Evolutionary conservation across 2,113 vertebrate species (phyloP), one percentile per base, ranked within the genome.

Genomic region (Nanorana parkeri): DNA sequence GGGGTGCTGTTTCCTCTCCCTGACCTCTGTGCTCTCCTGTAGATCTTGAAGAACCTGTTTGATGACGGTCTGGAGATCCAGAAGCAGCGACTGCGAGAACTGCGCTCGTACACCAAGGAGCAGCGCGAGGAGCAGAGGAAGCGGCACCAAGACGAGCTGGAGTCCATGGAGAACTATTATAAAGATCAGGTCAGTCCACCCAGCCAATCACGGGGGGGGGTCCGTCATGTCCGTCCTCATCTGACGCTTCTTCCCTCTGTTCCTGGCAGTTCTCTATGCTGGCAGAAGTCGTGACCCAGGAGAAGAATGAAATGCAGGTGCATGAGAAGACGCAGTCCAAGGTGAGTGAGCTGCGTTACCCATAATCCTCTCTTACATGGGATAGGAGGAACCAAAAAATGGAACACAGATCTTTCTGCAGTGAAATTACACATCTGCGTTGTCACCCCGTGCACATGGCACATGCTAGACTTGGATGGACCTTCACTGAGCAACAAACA

Each of bases 101-200:
- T 98, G 88, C 93, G 93, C 80, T 88, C 88, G 0, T 93, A 93
- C 0, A 93, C 95, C 81, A 94, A 87, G 80, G 96, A 98, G 73
- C 95, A 96, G 84, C 94, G 91, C 0, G 88, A 91, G 68, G 95
- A 97, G 81, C 93, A 95, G 56, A 92, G 92, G 78, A 90, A 80
- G 80, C 90, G 88, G 56, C 96, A 96, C 84, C 88, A 92, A 79
- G 91, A 92, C 1, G 94, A 97, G 85, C 84, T 99, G 67, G 88
- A 95, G 75, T 96, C 97, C 0, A 92, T 99, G 96, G 97, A 99
- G 88, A 98, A 97, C 91, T 98, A 97, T 84, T 98, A 99, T 86
- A 97, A 92, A 89, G 95, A 96, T 86, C 96, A 98, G 94, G 98
- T 98, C 88, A 60, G 64, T 63, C 84, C 7, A 16, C 6, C 17